Evolutionary conservation across 2,113 vertebrate genomes (phyloP).

Genomic region (Trogon surrucura): DNA sequence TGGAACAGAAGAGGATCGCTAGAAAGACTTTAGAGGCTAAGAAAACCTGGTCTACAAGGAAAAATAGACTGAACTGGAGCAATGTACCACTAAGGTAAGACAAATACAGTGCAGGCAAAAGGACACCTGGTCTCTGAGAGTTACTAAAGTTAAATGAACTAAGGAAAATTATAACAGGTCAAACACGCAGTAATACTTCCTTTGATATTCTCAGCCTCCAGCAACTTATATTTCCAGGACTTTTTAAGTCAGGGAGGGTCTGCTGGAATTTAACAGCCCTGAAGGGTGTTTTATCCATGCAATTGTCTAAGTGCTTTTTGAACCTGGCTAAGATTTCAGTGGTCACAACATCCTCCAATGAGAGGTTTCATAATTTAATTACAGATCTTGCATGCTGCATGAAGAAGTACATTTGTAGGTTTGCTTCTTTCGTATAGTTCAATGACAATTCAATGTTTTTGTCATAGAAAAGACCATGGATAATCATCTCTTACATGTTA

Average conservation of each 20-base stretch:
- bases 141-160: neutral
- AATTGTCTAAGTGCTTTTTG: neutral
- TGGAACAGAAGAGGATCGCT: neutral
- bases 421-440: neutral
- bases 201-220: neutral
- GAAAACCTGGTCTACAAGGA: neutral
- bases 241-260: neutral
- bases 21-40: neutral
- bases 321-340: neutral
- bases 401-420: neutral
- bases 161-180: neutral
- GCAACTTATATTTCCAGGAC: neutral
- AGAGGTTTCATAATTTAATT: neutral
- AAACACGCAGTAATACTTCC: neutral
- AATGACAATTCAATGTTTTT: neutral
- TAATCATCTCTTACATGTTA: neutral
- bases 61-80: neutral
- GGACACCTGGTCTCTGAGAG: rapidly evolving
- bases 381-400: neutral
- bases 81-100: neutral
- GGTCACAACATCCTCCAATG: neutral
- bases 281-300: neutral
- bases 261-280: neutral
- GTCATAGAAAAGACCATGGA: neutral
- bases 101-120: neutral